phyloP scores from a whole-genome alignment of 2,113 vertebrate genomes.

The Gobio gobio region DNA sequence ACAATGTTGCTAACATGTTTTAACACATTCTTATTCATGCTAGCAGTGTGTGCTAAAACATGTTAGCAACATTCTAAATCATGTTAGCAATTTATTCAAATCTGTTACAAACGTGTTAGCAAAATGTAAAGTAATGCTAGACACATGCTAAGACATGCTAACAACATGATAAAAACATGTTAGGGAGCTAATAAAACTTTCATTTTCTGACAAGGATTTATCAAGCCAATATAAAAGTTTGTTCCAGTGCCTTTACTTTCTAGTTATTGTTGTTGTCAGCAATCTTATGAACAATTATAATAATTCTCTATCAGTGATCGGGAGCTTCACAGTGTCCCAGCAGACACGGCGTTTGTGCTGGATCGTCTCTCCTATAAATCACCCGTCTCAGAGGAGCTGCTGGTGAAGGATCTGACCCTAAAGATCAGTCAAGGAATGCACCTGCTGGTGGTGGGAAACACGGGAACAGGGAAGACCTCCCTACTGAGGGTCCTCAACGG shows the following conservation, averaged over 20 bases:
- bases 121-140: no score
- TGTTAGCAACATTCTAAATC: no score
- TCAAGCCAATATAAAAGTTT: no score
- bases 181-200: no score
- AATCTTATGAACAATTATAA: not conserved
- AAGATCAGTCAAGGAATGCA: slow-evolving; percentile 84
- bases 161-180: no score
- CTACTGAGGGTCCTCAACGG: slow-evolving; percentile 88
- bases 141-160: no score
- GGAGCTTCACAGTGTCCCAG: slow-evolving; percentile 60
- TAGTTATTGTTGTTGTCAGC: not conserved
- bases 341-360: slow-evolving; percentile 84
- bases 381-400: slow-evolving; percentile 82
- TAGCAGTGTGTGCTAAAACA: no score
- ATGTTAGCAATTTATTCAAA: no score
- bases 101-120: no score
- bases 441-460: slow-evolving; percentile 92
- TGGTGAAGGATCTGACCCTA: slow-evolving; percentile 89
- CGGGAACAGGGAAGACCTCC: slow-evolving; percentile 94
- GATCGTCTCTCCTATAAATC: slow-evolving; percentile 82
- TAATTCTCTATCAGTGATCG: slow-evolving; percentile 64
- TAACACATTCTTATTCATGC: no score
- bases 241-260: not conserved
- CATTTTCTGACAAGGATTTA: no score
- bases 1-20: no score